Base-by-base conservation (phyloP, 2,113 vertebrate species). In the Thymallus thymallus region DNA sequence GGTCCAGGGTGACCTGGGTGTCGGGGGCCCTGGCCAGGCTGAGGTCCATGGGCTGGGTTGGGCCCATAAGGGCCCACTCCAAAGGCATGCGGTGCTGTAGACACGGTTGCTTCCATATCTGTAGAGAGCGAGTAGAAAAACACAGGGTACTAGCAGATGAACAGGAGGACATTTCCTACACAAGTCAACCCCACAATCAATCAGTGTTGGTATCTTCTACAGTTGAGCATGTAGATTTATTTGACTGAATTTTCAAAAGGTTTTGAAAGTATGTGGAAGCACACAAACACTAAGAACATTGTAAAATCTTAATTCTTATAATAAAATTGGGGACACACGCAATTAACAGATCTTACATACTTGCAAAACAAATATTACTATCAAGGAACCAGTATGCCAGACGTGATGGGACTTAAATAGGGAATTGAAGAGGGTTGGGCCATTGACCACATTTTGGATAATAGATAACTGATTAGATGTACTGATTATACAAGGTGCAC, bases 61-160 rank as follows among this genome's bases (percentile, higher is more conserved):
- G 81, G 81, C 61, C 82, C 74, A 12, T 72, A 82, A 66, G 80
- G 76, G 24, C 84, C 80, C 65, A 68, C 4, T 26, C 83, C 72
- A 7, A 71, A 80, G 1, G 82, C n/a, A 1, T 81, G 80, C 1
- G 85, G 86, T 5, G 82, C 32, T 60, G 72, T 78, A 0, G 84
- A 78, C 0, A 79, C 56, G 6, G 75, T 65, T 69, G 87, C 75
- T 16, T 84, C 89, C 92, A 93, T 94, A 3, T 60, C 83, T 85
- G 58, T n/a, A 62, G 5, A 3, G 45, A n/a, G 2, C 2, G n/a
- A 60, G 5, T 6, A 5, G 2, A 60, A 60, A 22, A 22, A 60
- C 3, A 16, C 3, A 55, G 18, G 51, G 51, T 55, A 55, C 4
- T 3, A 60, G 18, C 2, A 60, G n/a, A 7, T 60, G 56, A 60